phyloP scores from a whole-genome alignment of 2,888 invertebrate genomes.

The Cheilosia scutellata region DNA sequence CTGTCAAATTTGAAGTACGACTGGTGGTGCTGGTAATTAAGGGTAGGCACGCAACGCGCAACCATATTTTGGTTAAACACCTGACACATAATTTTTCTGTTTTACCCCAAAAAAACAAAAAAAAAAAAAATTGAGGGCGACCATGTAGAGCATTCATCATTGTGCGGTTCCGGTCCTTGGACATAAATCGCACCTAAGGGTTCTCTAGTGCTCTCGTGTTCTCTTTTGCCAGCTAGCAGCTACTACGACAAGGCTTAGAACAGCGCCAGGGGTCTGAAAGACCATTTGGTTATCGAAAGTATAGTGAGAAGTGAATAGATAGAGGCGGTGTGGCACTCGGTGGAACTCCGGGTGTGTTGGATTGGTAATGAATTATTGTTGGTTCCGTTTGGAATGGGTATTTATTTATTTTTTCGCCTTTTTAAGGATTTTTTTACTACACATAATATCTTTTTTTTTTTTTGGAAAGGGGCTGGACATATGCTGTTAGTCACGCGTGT shows the following conservation, averaged over 20 bases:
- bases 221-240: conserved; percentile 25
- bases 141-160: conserved; percentile 58
- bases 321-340: conserved; percentile 37
- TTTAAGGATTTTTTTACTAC: conserved; percentile 38
- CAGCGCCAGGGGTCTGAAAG: neutral
- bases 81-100: conserved; percentile 57
- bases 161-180: conserved; percentile 72
- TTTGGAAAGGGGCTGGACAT: conserved; percentile 57
- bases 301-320: conserved; percentile 13
- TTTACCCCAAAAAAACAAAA: neutral
- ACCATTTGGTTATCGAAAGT: conserved; percentile 58
- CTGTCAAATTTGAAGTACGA: conserved; percentile 68
- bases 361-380: conserved; percentile 73
- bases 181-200: conserved; percentile 75
- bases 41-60: conserved; percentile 65
- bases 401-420: conserved; percentile 53
- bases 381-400: conserved; percentile 42
- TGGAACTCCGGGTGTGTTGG: conserved; percentile 62
- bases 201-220: conserved; percentile 53
- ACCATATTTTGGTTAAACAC: conserved; percentile 74
- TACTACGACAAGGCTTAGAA: conserved; percentile 15
- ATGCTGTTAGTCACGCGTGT: conserved; percentile 71
- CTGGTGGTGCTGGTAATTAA: conserved; percentile 63
- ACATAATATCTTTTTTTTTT: neutral
- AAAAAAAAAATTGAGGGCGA: neutral